Base-by-base conservation (phyloP, 1,140 invertebrate species). In the Drosophila trapezifrons region DNA sequence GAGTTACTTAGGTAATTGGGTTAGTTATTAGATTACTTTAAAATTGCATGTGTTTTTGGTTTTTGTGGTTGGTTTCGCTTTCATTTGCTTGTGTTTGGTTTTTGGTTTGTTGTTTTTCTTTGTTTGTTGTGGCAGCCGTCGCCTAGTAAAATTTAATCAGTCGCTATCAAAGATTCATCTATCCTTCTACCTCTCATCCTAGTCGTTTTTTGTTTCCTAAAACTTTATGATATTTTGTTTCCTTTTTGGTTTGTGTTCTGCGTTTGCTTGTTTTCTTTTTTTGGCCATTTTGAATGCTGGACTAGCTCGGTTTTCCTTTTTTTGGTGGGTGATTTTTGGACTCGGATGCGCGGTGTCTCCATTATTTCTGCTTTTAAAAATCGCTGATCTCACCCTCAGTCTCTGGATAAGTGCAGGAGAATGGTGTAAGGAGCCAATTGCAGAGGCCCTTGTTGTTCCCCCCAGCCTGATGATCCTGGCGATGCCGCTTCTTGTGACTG, bases 381-480 rank as follows among this genome's bases (percentile, higher is more conserved):
- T 94, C 94, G 86, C 94, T 94, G 69, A 94, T 94, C 92, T 94
- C 94, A 37, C 94, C 94, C 82, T 94, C 94, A 69, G 94, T 94
- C 84, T 95, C 95, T 52, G 95, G 94, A 87, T 95, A 95, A 91
- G 95, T 95, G 92, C 95, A 95, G 12, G 95, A 95, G 82, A 95
- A 95, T 10, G 95, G 95, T 82, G 95, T 95, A 76, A 95, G 90
- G 9, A 91, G 64, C 90, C 90, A 91, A 29, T 85, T 91, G 77
- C 90, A 91, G 13, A 91, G 77, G 7, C 89, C 80, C 60, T 91
- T 91, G 38, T 82, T 85, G 42, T 56, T 73, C 7, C 90, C 65
- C 12, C 90, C 65, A 1, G 37, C 60, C 20, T 54, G 65, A 66
- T 66, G 65, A 66, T 69, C 87, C 64, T 91, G 87, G 12, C 90